Base-by-base conservation (phyloP, 2,113 vertebrate species). In the Chinchilla lanigera region DNA sequence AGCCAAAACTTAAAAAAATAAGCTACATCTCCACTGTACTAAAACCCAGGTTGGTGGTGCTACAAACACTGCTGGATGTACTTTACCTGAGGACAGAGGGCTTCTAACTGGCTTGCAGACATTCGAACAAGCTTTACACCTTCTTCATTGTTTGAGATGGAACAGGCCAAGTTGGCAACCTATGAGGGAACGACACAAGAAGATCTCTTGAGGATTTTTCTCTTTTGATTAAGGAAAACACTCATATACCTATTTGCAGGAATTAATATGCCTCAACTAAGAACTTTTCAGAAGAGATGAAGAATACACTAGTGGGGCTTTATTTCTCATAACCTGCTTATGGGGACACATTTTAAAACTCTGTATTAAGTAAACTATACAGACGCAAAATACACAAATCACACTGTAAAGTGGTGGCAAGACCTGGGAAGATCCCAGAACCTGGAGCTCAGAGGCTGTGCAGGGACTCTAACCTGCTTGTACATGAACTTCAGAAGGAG, bases 81-180 rank as follows among this genome's bases (percentile, higher is more conserved):
- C 65, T 24, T 97, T 99, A 99, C 99, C 99, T 99, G 99, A 95
- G 99, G 99, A 98, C 99, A 99, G 22, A 99, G 99, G 60, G 99
- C 98, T 99, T 99, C 99, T 96, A 99, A 99, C 97, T 99, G 99
- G 97, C 99, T 99, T 69, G 99, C 99, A 60, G 99, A 99, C 99
- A 99, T 99, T 84, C 99, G 99, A 85, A 99, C 99, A 97, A 99
- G 97, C 94, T 99, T 99, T 93, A 99, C 99, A 24, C 99, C 99
- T 98, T 99, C 99, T 97, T 99, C 99, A 3, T 99, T 99, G 98
- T 99, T 99, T 33, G 99, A 99, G 98, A 99, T 99, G 82, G 99
- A 99, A 97, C 99, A 99, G 75, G 99, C 99, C 98, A 99, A 98
- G 98, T 99, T 99, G 97, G 99, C 99, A 96, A 99, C 99, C 99